Percentiles rank a stretch among this genome's conserved stretches.
phyloP scores from a whole-genome alignment of 35 echinoderm and acorn worm genomes.

The Ophioderma brevispina region DNA sequence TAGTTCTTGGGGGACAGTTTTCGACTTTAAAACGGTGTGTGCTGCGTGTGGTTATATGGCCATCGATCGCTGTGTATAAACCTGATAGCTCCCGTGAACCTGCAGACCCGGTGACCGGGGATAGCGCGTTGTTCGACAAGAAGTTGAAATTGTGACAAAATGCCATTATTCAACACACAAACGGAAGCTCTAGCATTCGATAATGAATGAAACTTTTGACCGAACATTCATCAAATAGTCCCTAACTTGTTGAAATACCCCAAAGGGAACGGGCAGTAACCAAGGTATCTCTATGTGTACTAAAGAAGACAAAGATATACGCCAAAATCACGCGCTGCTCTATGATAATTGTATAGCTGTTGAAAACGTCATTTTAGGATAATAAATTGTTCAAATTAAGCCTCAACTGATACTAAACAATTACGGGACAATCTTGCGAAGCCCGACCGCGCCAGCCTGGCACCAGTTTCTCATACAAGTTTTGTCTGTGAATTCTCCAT shows the following conservation, averaged over 20 bases:
- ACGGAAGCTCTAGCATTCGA: neutral
- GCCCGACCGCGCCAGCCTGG: constrained; percentile 10
- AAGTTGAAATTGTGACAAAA: no score
- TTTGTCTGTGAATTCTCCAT: constrained; percentile 21
- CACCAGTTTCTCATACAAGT: neutral
- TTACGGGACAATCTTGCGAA: neutral
- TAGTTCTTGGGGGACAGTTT: no score
- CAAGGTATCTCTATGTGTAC: neutral
- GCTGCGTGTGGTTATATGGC: no score
- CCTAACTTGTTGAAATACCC: neutral
- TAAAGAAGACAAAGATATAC: constrained; percentile 6
- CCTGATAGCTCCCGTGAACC: no score
- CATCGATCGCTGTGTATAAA: no score
- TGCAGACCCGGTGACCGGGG: no score
- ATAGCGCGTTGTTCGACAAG: no score
- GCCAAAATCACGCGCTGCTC: neutral
- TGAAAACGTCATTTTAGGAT: constrained; percentile 6
- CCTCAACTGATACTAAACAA: constrained; percentile 22
- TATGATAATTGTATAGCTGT: neutral
- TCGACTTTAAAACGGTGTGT: no score
- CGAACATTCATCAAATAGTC: neutral
- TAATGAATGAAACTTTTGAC: neutral
- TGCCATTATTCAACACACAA: neutral
- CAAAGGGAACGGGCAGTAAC: neutral
- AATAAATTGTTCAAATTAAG: constrained; percentile 40